Evolutionary conservation across 1,140 invertebrate genomes (phyloP).

Genomic region (Drosophila obscura): DNA sequence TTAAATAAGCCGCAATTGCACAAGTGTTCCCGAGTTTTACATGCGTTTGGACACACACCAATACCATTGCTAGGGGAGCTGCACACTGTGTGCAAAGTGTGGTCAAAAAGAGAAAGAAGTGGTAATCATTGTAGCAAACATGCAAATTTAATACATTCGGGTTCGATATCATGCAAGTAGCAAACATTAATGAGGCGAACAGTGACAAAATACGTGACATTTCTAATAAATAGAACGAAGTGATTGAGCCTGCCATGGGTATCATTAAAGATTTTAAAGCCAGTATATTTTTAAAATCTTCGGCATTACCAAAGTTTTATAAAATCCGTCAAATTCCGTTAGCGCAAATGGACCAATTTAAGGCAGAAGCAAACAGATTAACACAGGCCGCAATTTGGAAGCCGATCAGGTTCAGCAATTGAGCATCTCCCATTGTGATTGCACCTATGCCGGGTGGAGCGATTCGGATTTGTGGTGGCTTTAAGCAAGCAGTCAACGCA

Average conservation of each 20-base stretch:
- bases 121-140: too few relatives aligned
- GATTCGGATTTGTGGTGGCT: constrained; percentile 20
- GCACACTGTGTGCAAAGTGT: too few relatives aligned
- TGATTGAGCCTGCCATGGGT: constrained; percentile 1
- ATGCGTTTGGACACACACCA: too few relatives aligned
- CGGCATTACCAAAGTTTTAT: neutral
- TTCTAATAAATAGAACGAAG: neutral
- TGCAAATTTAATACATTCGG: neutral
- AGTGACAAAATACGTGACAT: neutral
- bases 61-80: too few relatives aligned
- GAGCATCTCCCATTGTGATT: constrained; percentile 7
- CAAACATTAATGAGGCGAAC: too few relatives aligned
- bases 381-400: neutral
- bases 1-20: neutral
- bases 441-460: constrained; percentile 14
- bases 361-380: neutral
- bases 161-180: too few relatives aligned
- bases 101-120: too few relatives aligned
- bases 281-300: constrained; percentile 3
- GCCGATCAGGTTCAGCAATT: constrained; percentile 15
- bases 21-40: too few relatives aligned
- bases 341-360: neutral
- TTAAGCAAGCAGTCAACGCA: constrained; percentile 4
- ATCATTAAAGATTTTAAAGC: constrained; percentile 7
- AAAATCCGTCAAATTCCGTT: neutral